phyloP scores from a whole-genome alignment of 2,888 invertebrate genomes.

The Harpagoxenus sublaevis region DNA sequence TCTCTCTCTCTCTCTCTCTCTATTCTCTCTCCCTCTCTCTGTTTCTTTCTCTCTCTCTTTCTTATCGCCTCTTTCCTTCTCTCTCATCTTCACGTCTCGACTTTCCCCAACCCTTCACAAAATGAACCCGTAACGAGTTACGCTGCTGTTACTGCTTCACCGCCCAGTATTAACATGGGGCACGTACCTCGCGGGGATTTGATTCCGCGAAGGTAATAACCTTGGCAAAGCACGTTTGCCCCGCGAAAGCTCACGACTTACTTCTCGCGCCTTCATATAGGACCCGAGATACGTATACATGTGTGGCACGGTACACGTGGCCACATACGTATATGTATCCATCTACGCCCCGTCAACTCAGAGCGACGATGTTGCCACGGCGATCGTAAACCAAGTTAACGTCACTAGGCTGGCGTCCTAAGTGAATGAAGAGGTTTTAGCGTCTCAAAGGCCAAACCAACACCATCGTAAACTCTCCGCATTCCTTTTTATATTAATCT shows the following conservation, averaged over 20 bases:
- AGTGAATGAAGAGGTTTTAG: conserved; percentile 68
- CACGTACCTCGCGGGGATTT: conserved; percentile 80
- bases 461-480: conserved; percentile 62
- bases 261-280: conserved; percentile 65
- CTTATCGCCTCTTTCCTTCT: background rate
- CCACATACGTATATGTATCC: conserved; percentile 26
- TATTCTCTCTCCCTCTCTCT: background rate
- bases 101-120: conserved; percentile 33
- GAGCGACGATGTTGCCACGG: conserved; percentile 25
- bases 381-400: conserved; percentile 69
- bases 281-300: conserved; percentile 35
- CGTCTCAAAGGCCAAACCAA: conserved; percentile 40
- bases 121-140: conserved; percentile 75
- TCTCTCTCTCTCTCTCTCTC: background rate
- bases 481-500: conserved; percentile 69
- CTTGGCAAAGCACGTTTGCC: conserved; percentile 76
- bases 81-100: background rate
- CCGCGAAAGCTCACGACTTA: conserved; percentile 74
- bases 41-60: conserved; percentile 1
- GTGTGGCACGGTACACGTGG: conserved; percentile 33
- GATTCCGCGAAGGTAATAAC: conserved; percentile 80
- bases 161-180: conserved; percentile 77
- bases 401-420: conserved; percentile 53
- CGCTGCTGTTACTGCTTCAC: conserved; percentile 62
- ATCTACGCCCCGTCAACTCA: conserved; percentile 40